Evolutionary conservation across 2,888 invertebrate genomes (phyloP).

Genomic region (Callinectes sapidus): DNA sequence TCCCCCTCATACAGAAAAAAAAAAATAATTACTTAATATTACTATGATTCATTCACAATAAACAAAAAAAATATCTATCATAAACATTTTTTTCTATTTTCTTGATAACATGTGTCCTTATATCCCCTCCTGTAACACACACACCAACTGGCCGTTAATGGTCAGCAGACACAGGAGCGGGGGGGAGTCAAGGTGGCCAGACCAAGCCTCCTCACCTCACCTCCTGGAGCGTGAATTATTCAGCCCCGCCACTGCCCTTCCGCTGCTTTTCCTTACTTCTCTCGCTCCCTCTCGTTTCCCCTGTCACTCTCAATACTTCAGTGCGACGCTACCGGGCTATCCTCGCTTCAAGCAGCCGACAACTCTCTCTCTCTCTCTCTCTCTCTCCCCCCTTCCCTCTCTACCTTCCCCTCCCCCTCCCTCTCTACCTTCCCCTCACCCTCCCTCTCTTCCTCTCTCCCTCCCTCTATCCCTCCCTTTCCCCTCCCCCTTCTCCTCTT

Average conservation of each 20-base stretch:
- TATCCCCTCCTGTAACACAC: background rate
- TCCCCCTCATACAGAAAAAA: too few relatives aligned
- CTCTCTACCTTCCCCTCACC: too few relatives aligned
- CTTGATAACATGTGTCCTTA: too few relatives aligned
- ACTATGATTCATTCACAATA: too few relatives aligned
- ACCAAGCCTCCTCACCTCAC: too few relatives aligned
- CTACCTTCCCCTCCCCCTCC: too few relatives aligned
- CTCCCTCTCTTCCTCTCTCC: too few relatives aligned
- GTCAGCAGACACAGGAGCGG: background rate
- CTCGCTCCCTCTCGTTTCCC: background rate
- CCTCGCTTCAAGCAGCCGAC: background rate
- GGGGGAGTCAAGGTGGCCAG: background rate
- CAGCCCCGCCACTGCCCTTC: background rate
- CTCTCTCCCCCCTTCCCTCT: too few relatives aligned
- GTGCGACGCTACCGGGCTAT: background rate
- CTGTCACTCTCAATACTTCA: conserved; percentile 28
- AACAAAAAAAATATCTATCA: background rate
- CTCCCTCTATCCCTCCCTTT: too few relatives aligned
- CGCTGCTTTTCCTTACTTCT: background rate
- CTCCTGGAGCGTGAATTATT: background rate
- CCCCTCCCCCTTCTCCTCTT: too few relatives aligned
- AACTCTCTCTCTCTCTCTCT: background rate
- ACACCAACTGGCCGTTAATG: background rate
- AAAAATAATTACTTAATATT: too few relatives aligned
- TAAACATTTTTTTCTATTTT: too few relatives aligned